phyloP scores from a whole-genome alignment of 2,113 vertebrate genomes.

The Butorides virescens region DNA sequence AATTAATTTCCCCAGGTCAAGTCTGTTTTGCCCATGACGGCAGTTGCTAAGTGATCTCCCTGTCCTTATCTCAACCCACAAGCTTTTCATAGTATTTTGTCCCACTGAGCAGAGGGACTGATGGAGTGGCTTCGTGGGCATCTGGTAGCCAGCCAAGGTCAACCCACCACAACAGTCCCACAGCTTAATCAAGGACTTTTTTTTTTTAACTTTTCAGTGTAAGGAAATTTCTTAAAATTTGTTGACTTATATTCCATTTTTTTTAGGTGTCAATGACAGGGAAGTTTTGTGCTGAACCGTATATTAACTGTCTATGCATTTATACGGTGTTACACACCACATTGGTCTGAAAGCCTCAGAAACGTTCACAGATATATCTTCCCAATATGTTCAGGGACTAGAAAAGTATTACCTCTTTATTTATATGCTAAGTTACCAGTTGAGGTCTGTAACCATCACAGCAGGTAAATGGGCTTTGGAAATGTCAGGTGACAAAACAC shows the following conservation, averaged over 20 bases:
- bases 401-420: background rate
- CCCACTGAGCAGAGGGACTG: accelerated
- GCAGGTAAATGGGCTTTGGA: background rate
- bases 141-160: background rate
- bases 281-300: background rate
- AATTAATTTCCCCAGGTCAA: background rate
- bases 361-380: background rate
- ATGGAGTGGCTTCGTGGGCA: background rate
- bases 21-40: background rate
- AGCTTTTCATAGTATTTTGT: background rate
- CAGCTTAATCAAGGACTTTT: background rate
- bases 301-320: background rate
- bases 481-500: background rate
- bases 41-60: background rate
- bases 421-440: background rate
- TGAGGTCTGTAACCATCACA: background rate
- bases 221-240: background rate
- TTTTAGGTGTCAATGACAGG: background rate
- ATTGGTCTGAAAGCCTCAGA: background rate
- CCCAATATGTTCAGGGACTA: background rate
- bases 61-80: background rate
- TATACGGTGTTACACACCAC: background rate
- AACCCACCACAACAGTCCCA: background rate
- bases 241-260: background rate
- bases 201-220: background rate